phyloP scores from a whole-genome alignment of 2,113 vertebrate species.

The Rhodinocichla rosea region DNA sequence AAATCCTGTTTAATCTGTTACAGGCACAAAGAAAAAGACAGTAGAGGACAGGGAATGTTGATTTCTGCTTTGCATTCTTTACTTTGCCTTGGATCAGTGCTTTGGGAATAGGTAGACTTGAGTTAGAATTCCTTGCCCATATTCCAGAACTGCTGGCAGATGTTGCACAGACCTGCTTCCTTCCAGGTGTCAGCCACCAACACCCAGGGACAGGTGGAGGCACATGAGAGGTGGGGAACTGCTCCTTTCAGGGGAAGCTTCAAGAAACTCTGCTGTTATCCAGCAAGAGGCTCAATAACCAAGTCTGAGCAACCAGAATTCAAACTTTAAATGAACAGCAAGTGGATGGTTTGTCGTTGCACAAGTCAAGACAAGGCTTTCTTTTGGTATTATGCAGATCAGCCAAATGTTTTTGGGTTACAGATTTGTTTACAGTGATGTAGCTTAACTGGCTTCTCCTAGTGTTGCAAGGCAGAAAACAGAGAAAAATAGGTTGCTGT shows the following conservation, averaged over 20 bases:
- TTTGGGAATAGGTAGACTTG: background rate
- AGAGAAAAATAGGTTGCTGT: background rate
- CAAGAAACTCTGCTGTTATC: background rate
- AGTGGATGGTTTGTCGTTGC: background rate
- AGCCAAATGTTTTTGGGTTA: background rate
- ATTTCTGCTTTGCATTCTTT: background rate
- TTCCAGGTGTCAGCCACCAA: background rate
- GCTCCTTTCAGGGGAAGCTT: background rate
- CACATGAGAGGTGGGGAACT: background rate
- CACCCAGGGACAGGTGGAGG: background rate
- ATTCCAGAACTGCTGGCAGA: background rate
- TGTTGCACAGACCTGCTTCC: background rate
- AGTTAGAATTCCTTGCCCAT: background rate
- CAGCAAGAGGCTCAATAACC: background rate
- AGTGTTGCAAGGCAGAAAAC: background rate
- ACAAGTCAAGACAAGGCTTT: background rate
- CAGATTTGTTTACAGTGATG: background rate
- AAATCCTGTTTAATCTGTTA: background rate
- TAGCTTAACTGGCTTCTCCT: background rate
- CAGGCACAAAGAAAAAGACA: background rate
- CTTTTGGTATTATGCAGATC: background rate
- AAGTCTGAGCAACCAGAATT: background rate
- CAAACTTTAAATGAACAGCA: background rate
- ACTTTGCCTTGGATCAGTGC: background rate
- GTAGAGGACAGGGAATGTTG: background rate